phyloP scores from a whole-genome alignment of 2,888 invertebrate species.

The Belgica antarctica region DNA sequence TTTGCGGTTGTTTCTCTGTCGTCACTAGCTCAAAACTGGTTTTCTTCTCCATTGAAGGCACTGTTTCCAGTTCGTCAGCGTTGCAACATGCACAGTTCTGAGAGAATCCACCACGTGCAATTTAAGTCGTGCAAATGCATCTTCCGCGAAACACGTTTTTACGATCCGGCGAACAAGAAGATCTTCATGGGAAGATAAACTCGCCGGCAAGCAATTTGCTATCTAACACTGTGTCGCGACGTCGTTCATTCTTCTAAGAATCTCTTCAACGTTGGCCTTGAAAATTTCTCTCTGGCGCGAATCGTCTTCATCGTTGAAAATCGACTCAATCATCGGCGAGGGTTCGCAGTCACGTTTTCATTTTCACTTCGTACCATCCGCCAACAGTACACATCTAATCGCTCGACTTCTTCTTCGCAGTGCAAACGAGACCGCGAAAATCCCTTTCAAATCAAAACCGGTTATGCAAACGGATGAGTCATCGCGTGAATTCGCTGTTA shows the following conservation, averaged over 20 bases:
- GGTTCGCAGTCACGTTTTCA: background rate
- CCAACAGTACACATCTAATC: background rate
- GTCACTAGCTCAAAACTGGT: no score
- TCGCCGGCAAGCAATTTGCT: background rate
- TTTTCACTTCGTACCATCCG: background rate
- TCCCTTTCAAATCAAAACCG: background rate
- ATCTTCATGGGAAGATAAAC: background rate
- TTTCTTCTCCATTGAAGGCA: no score
- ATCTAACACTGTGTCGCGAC: no score
- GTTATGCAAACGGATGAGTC: slow-evolving; percentile 14
- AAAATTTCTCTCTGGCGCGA: background rate
- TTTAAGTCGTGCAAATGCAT: background rate
- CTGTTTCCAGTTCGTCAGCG: no score
- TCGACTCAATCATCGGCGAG: background rate
- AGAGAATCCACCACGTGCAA: no score
- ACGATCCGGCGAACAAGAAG: no score
- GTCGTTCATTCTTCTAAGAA: background rate
- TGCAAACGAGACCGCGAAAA: background rate
- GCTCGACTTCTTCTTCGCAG: background rate
- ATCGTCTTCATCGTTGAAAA: background rate
- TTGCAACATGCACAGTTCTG: no score
- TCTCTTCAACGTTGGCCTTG: background rate
- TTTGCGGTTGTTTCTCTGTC: no score
- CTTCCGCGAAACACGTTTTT: background rate
- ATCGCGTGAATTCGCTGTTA: background rate